Conservation (phyloP, 2,797 vertebrate species). For the Chiroxiphia lanceolata region DNA sequence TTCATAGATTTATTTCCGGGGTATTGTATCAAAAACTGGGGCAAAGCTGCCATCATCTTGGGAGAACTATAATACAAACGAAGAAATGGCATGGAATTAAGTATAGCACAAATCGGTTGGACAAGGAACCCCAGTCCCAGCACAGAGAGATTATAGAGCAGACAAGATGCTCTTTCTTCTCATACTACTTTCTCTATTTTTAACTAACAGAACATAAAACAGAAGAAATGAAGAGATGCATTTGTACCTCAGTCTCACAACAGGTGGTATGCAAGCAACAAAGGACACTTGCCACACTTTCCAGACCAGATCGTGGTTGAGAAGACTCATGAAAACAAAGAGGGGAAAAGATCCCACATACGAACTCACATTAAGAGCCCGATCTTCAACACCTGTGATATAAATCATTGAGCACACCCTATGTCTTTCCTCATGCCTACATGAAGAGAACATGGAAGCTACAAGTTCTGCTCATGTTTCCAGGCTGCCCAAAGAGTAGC, state of each 20-base stretch:
- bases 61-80: not conserved
- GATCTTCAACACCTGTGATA: fast-evolving
- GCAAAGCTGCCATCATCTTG: not conserved
- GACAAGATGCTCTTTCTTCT: not conserved
- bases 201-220: not conserved
- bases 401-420: not conserved
- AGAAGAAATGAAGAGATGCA: not conserved
- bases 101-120: not conserved
- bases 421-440: not conserved
- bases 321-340: not conserved
- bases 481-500: not conserved
- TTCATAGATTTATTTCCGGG: not conserved
- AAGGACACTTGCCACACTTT: not conserved
- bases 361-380: not conserved
- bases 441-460: not conserved
- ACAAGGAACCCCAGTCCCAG: not conserved
- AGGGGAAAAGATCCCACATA: not conserved
- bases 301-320: not conserved
- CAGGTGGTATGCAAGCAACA: not conserved
- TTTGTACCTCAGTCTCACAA: not conserved
- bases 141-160: not conserved
- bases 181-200: not conserved
- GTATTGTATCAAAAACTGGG: not conserved
- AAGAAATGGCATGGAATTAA: not conserved
- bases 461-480: not conserved